Base-by-base conservation (phyloP, 2,113 vertebrate species). In the Synchiropus splendidus region DNA sequence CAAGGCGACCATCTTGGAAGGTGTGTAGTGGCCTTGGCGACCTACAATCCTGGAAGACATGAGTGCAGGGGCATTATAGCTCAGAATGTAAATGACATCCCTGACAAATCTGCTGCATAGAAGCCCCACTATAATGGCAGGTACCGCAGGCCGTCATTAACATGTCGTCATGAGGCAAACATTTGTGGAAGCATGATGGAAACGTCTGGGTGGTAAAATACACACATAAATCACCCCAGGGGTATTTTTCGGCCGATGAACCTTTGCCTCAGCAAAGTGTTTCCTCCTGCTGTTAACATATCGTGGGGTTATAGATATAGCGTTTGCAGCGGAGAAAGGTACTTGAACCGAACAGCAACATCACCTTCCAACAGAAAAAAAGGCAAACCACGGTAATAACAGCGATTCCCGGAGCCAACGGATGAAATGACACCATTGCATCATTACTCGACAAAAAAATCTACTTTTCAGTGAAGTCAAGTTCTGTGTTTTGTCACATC, bases 1-100 rank as follows among this genome's bases (percentile, higher is more conserved):
- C 18, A 99, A 81, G 51, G 94, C 94, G 69, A 99, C 94, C 94
- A 98, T 99, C 57, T 79, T 89, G 75, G 49, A 55, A 45, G 64
- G 39, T 66, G n/a, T 27, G 17, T 21, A 57, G 44, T 5, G 45
- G 18, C 51, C 59, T 63, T 21, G 61, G 59, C 69, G 16, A 64
- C 58, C 18, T 58, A 66, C 61, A 67, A 71, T 75, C 75, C 74
- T 82, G 58, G 10, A 53, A 60, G 42, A 72, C 27, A 54, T 16
- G 38, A 5, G 45, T 16, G 9, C 6, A 32, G 12, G 10, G 15
- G 18, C 33, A 36, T 16, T 15, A 49, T 8, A 3, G 4, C 9
- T 56, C 8, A 33, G 44, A 12, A 30, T 38, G 33, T 12, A 2
- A 18, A 11, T 27, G 21, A 27, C 8, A 27, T 27, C 21, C 21